Percentiles rank a stretch among this genome's conserved stretches.
Conservation (phyloP, 2,113 vertebrate genomes). For the Paedocypris sp. region DNA sequence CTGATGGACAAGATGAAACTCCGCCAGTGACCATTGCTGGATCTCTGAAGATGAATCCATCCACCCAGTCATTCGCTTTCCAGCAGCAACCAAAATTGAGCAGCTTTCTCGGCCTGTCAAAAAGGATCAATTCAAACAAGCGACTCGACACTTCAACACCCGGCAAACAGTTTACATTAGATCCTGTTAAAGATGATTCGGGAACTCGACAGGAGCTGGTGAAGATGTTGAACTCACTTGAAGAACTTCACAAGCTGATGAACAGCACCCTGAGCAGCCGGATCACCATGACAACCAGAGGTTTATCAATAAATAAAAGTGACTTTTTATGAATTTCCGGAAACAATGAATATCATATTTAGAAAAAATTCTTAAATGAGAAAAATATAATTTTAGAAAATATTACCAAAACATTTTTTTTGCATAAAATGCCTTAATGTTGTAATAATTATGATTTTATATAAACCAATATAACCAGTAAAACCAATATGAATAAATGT, state of each 20-base stretch:
- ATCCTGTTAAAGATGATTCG: background rate
- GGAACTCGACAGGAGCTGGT: constrained; percentile 43
- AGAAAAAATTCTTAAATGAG: too few relatives aligned
- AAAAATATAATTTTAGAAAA: too few relatives aligned
- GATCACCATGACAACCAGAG: constrained; percentile 48
- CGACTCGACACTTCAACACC: background rate
- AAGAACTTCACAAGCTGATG: constrained; percentile 44
- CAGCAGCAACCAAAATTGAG: background rate
- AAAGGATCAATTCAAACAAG: background rate
- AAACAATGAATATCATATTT: too few relatives aligned
- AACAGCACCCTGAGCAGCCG: constrained; percentile 47
- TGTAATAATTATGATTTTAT: too few relatives aligned
- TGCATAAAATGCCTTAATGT: too few relatives aligned
- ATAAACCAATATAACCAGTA: too few relatives aligned
- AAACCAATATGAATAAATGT: too few relatives aligned
- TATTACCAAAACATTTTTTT: too few relatives aligned
- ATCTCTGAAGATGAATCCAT: background rate
- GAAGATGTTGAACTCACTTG: constrained; percentile 53
- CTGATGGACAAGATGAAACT: constrained; percentile 2
- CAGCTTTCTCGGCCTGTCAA: background rate
- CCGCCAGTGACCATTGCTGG: background rate
- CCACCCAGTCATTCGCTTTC: background rate
- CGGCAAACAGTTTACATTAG: background rate
- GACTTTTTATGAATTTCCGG: too few relatives aligned
- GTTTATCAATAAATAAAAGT: constrained; percentile 21